Conservation (phyloP, 1,140 invertebrate species). For the Aradophagus sp. region DNA sequence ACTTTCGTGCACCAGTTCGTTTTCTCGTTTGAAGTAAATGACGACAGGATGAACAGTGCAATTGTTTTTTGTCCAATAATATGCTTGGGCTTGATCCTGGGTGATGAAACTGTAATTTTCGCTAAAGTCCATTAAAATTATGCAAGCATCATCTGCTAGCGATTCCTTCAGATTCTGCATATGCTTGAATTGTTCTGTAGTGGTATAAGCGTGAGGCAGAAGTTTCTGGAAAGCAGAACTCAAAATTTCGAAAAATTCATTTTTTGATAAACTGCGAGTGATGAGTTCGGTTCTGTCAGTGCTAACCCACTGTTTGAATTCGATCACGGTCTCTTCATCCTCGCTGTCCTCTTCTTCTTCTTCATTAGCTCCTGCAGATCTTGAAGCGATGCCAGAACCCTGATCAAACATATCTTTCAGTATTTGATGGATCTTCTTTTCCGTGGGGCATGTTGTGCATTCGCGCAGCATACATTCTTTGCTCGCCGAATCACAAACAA, state of each 20-base stretch:
- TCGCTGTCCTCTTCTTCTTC: background rate
- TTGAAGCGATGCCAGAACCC: constrained; percentile 18
- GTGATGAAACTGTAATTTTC: constrained; percentile 10
- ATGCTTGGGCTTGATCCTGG: background rate
- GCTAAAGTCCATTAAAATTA: constrained; percentile 13
- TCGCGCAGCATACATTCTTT: constrained; percentile 29
- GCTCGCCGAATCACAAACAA: constrained; percentile 20
- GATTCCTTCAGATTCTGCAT: constrained; percentile 4
- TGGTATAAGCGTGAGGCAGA: constrained; percentile 14
- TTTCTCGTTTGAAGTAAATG: constrained; percentile 14
- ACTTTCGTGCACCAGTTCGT: constrained; percentile 12
- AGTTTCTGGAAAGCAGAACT: constrained; percentile 13
- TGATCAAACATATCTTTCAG: constrained; percentile 16
- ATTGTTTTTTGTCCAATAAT: background rate
- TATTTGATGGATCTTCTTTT: constrained; percentile 21
- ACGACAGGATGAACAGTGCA: constrained; percentile 11
- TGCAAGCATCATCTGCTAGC: background rate
- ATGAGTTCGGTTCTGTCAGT: constrained; percentile 26
- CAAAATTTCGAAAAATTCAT: constrained; percentile 12
- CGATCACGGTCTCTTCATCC: background rate
- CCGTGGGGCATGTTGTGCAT: constrained; percentile 19
- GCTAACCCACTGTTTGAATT: constrained; percentile 30
- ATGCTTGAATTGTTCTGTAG: constrained; percentile 21
- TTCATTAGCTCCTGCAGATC: constrained; percentile 7
- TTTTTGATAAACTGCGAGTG: constrained; percentile 7